Evolutionary conservation across 2,113 vertebrate genomes (phyloP).

Genomic region (Nannospalax galili): DNA sequence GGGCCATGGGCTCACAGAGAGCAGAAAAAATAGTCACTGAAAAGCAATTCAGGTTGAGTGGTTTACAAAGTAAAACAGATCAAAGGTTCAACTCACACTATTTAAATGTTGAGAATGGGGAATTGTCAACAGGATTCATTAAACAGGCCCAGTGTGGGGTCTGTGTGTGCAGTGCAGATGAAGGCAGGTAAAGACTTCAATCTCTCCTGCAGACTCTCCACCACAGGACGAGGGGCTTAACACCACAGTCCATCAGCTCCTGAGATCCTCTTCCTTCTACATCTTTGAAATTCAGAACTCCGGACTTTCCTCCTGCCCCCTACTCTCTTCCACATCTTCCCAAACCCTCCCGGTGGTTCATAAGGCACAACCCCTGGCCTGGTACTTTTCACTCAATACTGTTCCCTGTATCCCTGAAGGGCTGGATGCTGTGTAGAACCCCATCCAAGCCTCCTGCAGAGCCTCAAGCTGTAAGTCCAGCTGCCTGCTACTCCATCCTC

Average conservation of each 20-base stretch:
- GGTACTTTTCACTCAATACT: not conserved
- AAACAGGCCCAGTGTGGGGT: not conserved
- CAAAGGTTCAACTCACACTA: conserved; percentile 62
- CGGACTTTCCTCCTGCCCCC: not conserved
- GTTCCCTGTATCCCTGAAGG: not conserved
- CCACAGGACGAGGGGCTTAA: not conserved
- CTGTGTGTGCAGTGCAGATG: not conserved
- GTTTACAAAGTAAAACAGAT: conserved; percentile 41
- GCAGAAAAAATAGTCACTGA: not conserved
- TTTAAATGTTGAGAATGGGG: conserved; percentile 38
- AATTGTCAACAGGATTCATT: conserved; percentile 41
- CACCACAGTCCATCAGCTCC: not conserved
- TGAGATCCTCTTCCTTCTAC: not conserved
- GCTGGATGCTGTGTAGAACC: not conserved
- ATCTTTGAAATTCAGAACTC: not conserved
- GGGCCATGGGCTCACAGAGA: conserved; percentile 21
- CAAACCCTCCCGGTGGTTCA: not conserved
- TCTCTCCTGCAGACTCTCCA: not conserved
- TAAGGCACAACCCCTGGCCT: not conserved
- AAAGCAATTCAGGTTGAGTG: conserved; percentile 44
- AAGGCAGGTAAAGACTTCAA: not conserved
- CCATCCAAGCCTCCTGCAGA: not conserved
- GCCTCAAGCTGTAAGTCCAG: not conserved
- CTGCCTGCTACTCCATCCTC: not conserved
- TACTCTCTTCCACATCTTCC: no score